Conservation (phyloP, 2,888 invertebrate genomes). For the Neelides folsomi region DNA sequence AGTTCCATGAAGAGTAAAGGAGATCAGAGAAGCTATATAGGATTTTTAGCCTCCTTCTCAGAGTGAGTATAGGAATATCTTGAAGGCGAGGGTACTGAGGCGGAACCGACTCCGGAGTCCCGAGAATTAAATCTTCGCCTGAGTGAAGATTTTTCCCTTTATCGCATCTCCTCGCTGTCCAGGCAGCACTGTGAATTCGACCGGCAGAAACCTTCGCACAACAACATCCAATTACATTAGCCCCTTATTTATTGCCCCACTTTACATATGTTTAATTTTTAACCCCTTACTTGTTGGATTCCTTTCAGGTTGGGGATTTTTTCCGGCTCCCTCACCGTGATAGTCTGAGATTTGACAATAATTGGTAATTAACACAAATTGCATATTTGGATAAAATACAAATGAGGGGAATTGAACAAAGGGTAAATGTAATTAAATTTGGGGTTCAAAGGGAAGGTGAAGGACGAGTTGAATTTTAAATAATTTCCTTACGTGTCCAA, state of each 20-base stretch:
- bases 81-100: conserved; percentile 46
- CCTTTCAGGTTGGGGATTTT: conserved; percentile 43
- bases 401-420: too few relatives aligned
- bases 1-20: conserved; percentile 47
- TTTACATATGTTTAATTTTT: background rate
- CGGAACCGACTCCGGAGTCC: conserved; percentile 42
- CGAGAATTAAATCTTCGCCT: conserved; percentile 24
- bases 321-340: conserved; percentile 46
- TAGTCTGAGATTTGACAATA: conserved; percentile 35
- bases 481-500: conserved; percentile 38
- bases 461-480: too few relatives aligned
- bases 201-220: conserved; percentile 46
- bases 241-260: background rate
- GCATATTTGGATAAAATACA: too few relatives aligned
- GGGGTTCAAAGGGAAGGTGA: too few relatives aligned
- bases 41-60: conserved; percentile 45
- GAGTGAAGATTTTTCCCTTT: conserved; percentile 41
- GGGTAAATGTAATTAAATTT: too few relatives aligned
- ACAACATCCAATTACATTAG: too few relatives aligned
- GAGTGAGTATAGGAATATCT: conserved; percentile 41
- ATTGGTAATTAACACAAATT: too few relatives aligned
- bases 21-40: conserved; percentile 51
- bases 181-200: conserved; percentile 50
- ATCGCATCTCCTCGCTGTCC: conserved; percentile 45
- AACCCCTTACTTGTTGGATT: conserved; percentile 42